These are phyloP conservation scores for Dilophus febrilis DNA, from an alignment of 2,888 invertebrate genomes.

Conservation along the genomic window DNA sequence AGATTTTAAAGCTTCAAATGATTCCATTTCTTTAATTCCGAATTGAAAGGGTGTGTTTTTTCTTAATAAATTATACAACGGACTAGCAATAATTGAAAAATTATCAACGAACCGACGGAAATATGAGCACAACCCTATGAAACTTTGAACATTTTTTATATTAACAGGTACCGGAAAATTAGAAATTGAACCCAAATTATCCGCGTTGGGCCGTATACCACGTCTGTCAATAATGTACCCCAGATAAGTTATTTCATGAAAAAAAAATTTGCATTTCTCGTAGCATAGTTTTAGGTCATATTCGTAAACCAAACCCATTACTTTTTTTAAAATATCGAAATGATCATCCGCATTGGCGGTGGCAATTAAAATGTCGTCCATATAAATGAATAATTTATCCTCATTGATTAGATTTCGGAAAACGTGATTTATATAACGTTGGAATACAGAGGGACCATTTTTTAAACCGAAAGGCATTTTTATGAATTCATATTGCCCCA, in stretches of 20 bases:
- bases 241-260: too few species aligned
- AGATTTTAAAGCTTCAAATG: conserved; percentile 13
- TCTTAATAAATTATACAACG: conserved; percentile 12
- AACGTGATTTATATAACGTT: too few species aligned
- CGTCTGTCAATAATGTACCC: too few species aligned
- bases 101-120: not conserved
- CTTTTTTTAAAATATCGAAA: too few species aligned
- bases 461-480: conserved; percentile 12
- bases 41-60: conserved; percentile 14
- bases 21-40: conserved; percentile 9
- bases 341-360: too few species aligned
- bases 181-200: not conserved
- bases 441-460: conserved; percentile 10
- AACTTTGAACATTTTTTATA: not conserved
- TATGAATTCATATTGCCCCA: conserved; percentile 11
- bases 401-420: conserved; percentile 9
- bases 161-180: too few species aligned
- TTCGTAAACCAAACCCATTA: too few species aligned
- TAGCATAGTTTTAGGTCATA: too few species aligned
- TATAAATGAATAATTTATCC: conserved; percentile 10
- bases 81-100: conserved; percentile 10
- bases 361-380: conserved; percentile 10
- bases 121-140: conserved; percentile 1
- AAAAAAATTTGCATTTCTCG: too few species aligned
- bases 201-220: not conserved